Base-by-base conservation (phyloP, 2,888 invertebrate genomes). In the Plebejus melissa region DNA sequence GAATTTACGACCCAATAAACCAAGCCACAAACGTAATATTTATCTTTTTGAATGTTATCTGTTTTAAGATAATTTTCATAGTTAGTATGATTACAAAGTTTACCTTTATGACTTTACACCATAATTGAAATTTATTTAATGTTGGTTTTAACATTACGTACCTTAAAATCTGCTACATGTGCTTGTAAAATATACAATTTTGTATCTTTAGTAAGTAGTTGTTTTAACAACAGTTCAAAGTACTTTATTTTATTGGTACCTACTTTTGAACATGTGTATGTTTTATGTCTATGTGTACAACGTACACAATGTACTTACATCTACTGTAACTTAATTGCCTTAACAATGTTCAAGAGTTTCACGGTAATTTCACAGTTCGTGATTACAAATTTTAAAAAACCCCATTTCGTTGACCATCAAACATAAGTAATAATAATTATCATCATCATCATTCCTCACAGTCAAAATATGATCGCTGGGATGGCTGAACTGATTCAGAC, bases 321-420 rank as follows among this genome's bases (percentile, higher is more conserved):
- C 60, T 4, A n/a, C 58, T 9, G 65, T 32, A 28, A 32, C 28
- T 32, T 32, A 13, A 32, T 3, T 9, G 11, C 11, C 3, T 28
- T 28, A 32, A 65, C 65, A 65, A 65, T 65, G 65, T 65, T 11
- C 65, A 65, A 4, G 28, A 60, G 28, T 32, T 32, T 32, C 65
- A 65, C 13, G 32, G 32, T 65, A 32, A 65, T 65, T 65, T 65
- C 65, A 65, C 65, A 65, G 32, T 65, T 65, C 13, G 13, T 28
- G 32, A 32, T 32, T 65, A 32, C 65, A 65, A 65, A 65, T 65
- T 60, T n/a, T n/a, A 28, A 13, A 65, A 65, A 65, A 28, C 58
- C 13, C 13, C 13, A 32, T 65, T 65, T 32, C 9, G 41, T 41
- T 41, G 7, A 41, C 41, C 7, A 41, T 41, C 7, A 7, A 41